Percentiles rank a stretch among this genome's conserved stretches.
Evolutionary conservation across 1,140 invertebrate genomes (phyloP).

Genomic region (Lepidurus arcticus): DNA sequence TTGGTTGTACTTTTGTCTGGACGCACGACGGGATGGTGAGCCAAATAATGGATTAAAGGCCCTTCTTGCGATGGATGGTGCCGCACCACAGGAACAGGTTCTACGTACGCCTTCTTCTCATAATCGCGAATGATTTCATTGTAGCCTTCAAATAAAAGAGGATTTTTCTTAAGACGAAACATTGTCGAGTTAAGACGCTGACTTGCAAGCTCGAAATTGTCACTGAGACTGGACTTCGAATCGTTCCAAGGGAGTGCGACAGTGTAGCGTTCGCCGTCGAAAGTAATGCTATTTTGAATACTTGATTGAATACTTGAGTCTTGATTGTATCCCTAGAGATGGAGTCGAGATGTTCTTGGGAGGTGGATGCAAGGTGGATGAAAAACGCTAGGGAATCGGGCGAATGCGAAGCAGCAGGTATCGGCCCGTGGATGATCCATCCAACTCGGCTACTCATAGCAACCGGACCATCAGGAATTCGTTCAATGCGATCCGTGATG

Average conservation of each 20-base stretch:
- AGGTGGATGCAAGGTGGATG: background rate
- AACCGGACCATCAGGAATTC: background rate
- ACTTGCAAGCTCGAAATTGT: background rate
- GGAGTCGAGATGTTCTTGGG: no score
- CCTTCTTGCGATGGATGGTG: background rate
- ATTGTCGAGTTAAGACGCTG: background rate
- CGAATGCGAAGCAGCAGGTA: background rate
- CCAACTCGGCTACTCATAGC: background rate
- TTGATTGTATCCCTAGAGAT: no score
- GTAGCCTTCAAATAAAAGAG: background rate
- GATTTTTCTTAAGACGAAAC: background rate
- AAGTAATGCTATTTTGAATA: background rate
- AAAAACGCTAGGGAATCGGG: background rate
- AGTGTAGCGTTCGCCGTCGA: background rate
- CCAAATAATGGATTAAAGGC: background rate
- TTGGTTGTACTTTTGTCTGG: background rate
- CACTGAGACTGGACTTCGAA: background rate
- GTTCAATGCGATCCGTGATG: slow-evolving; percentile 15
- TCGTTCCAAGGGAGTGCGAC: background rate
- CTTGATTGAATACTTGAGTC: no score
- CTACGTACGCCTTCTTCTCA: background rate
- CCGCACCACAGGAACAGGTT: background rate
- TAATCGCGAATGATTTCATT: background rate
- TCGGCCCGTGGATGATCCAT: background rate
- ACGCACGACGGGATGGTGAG: background rate